phyloP scores from a whole-genome alignment of 2,888 invertebrate species.

The Synergus umbraculus region DNA sequence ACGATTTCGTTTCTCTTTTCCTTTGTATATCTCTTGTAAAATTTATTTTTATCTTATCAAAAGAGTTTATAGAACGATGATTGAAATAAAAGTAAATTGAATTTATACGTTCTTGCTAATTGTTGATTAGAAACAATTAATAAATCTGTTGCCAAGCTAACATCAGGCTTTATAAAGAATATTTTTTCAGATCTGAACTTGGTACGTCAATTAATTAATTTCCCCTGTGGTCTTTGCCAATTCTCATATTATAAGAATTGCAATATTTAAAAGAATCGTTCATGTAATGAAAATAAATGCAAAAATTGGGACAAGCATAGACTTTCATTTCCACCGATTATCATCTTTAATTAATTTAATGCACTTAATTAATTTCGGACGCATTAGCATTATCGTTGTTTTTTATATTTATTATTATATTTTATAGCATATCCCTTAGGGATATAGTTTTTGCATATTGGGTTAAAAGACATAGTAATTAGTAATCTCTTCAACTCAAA shows the following conservation, averaged over 20 bases:
- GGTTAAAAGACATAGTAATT: neutral
- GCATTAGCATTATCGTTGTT: slow-evolving; percentile 12
- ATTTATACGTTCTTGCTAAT: neutral
- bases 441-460: neutral
- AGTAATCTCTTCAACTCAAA: neutral
- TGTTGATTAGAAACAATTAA: neutral
- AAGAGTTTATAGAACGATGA: neutral
- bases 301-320: neutral
- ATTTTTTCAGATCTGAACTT: slow-evolving; percentile 19
- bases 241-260: neutral
- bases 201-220: neutral
- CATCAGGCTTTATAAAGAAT: neutral
- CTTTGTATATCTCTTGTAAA: neutral
- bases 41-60: neutral
- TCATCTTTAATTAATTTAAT: neutral
- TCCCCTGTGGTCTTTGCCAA: neutral
- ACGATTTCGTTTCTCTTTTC: neutral
- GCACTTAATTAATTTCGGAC: neutral
- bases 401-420: neutral
- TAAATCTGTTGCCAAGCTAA: neutral
- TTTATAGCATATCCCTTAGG: neutral
- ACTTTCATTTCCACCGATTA: neutral
- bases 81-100: neutral
- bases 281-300: neutral
- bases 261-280: neutral